These are phyloP conservation scores for Tursiops truncatus DNA, from an alignment of 2,113 vertebrate species.

Conservation along the genomic window DNA sequence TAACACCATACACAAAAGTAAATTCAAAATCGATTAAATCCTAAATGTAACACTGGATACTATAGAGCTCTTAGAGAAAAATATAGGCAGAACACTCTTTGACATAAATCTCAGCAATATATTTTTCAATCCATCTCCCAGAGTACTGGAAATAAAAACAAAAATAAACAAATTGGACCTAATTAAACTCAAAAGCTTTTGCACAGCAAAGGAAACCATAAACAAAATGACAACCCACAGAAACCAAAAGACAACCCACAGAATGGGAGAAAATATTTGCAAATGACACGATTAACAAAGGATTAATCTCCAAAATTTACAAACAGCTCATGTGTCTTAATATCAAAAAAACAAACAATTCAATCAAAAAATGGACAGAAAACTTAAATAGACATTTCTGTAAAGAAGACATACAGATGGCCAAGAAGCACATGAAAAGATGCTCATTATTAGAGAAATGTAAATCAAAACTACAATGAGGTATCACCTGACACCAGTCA, in stretches of 20 bases:
- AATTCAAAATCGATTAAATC: neutral
- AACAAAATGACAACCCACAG: neutral
- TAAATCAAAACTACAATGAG: neutral
- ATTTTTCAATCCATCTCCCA: neutral
- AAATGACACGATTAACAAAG: fast-evolving
- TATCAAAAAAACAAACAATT: neutral
- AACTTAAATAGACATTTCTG: neutral
- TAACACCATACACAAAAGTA: neutral
- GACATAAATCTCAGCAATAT: neutral
- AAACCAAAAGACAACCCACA: neutral
- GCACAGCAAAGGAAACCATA: neutral
- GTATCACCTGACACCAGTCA: neutral
- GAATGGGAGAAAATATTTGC: neutral
- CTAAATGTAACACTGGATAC: neutral
- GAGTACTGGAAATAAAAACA: neutral
- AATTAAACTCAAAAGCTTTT: neutral
- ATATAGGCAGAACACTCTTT: neutral
- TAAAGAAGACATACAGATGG: neutral
- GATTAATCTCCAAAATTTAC: neutral
- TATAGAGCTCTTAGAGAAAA: neutral
- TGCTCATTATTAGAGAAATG: neutral
- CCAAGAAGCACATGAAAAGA: neutral
- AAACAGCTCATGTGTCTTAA: neutral
- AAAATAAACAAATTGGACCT: neutral
- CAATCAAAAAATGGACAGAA: neutral